phyloP scores from a whole-genome alignment of 2,888 invertebrate genomes.

The Mimumesa dahlbomi region DNA sequence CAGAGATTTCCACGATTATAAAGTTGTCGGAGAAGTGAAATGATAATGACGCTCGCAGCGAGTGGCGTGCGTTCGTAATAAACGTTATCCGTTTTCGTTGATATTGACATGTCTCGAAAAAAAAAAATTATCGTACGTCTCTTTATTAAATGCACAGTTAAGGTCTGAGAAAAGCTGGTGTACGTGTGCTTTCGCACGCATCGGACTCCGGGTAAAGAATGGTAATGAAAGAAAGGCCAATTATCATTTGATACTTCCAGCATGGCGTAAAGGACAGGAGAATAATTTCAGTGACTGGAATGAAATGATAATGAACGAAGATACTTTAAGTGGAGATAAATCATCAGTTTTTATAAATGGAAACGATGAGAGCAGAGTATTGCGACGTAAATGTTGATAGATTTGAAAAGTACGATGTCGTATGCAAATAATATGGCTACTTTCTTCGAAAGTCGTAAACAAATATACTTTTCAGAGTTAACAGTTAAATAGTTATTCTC shows the following conservation, averaged over 20 bases:
- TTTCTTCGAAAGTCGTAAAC: neutral
- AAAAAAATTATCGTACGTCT: neutral
- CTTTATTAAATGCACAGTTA: neutral
- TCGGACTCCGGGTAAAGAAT: neutral
- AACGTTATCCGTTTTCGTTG: neutral
- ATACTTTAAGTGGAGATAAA: neutral
- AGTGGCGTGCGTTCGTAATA: neutral
- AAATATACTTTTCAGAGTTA: neutral
- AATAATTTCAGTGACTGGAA: neutral
- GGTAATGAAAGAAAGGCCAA: neutral
- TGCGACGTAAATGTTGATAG: neutral
- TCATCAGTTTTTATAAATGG: neutral
- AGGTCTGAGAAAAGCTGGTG: neutral
- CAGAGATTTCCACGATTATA: conserved; percentile 2
- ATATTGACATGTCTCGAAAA: neutral
- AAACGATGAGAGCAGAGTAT: neutral
- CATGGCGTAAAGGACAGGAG: neutral
- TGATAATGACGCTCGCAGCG: neutral
- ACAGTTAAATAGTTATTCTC: neutral
- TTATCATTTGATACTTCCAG: conserved; percentile 1
- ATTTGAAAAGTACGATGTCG: neutral
- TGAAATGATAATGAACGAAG: neutral
- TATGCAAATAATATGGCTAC: neutral
- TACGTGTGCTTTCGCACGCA: neutral
- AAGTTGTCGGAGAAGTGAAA: neutral